A percentile compares a stretch with the other conserved stretches of the same genome.
phyloP scores from a whole-genome alignment of 2,888 invertebrate genomes.

The Patella depressa region DNA sequence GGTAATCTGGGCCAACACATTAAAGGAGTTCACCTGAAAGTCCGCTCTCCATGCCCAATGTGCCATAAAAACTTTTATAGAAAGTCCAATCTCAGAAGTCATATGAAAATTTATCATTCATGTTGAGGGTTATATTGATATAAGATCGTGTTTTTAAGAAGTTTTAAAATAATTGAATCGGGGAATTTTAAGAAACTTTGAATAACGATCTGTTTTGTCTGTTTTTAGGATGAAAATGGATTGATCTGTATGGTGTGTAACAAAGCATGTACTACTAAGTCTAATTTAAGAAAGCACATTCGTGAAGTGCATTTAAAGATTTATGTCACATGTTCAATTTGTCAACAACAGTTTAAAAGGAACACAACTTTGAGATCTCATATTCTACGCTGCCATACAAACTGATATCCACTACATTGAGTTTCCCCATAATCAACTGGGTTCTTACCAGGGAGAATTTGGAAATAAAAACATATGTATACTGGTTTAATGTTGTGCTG shows the following conservation, averaged over 20 bases:
- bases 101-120: neutral
- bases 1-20: neutral
- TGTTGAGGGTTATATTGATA: no score
- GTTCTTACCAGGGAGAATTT: no score
- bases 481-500: no score
- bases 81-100: neutral
- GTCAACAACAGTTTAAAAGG: neutral
- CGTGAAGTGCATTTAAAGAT: neutral
- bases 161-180: no score
- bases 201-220: no score
- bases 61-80: neutral
- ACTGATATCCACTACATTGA: no score
- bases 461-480: no score
- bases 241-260: neutral
- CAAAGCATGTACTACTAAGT: neutral
- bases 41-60: neutral
- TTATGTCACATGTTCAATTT: constrained; percentile 1
- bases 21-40: constrained; percentile 6
- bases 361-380: neutral
- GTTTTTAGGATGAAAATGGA: no score
- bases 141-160: no score
- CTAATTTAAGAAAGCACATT: neutral
- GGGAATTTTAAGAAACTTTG: no score
- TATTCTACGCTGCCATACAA: neutral
- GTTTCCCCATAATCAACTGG: no score